A percentile compares a stretch with the other conserved stretches of the same genome.
phyloP scores from a whole-genome alignment of 2,113 vertebrate species.

The Lepus timidus region DNA sequence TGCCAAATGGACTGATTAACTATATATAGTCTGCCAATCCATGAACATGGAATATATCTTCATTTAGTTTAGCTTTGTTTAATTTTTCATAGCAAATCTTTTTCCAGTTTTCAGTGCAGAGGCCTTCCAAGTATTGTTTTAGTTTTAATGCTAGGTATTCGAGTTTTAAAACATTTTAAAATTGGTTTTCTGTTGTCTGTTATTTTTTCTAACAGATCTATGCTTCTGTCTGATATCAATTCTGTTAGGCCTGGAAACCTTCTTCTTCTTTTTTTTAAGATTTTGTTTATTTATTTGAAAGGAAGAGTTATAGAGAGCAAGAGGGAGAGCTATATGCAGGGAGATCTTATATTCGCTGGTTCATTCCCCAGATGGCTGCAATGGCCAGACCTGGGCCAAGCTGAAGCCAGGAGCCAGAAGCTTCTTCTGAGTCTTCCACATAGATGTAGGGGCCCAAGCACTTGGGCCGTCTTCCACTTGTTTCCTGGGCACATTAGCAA shows the following conservation, averaged over 20 bases:
- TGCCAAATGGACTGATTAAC: not conserved
- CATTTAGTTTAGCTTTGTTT: constrained; percentile 13
- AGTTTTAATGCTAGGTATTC: not conserved
- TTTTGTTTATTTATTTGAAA: too few relatives aligned
- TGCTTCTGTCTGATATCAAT: not conserved
- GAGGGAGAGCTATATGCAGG: too few relatives aligned
- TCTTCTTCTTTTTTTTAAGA: not conserved
- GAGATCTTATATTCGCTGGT: too few relatives aligned
- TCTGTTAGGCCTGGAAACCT: not conserved
- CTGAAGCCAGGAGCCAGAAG: too few relatives aligned
- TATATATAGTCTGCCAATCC: not conserved
- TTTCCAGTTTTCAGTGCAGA: not conserved
- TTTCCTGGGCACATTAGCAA: too few relatives aligned
- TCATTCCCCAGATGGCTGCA: too few relatives aligned
- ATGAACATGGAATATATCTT: not conserved
- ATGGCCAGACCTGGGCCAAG: too few relatives aligned
- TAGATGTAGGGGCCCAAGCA: too few relatives aligned
- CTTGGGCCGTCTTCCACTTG: too few relatives aligned
- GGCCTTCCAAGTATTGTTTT: not conserved
- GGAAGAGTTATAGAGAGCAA: too few relatives aligned
- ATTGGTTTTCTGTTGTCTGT: not conserved
- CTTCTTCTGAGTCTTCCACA: too few relatives aligned
- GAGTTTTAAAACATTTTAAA: not conserved
- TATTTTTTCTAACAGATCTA: not conserved
- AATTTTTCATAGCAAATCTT: not conserved